A percentile compares a stretch with the other conserved stretches of the same genome.
phyloP scores from a whole-genome alignment of 2,113 vertebrate genomes.

The Miniopterus natalensis region DNA sequence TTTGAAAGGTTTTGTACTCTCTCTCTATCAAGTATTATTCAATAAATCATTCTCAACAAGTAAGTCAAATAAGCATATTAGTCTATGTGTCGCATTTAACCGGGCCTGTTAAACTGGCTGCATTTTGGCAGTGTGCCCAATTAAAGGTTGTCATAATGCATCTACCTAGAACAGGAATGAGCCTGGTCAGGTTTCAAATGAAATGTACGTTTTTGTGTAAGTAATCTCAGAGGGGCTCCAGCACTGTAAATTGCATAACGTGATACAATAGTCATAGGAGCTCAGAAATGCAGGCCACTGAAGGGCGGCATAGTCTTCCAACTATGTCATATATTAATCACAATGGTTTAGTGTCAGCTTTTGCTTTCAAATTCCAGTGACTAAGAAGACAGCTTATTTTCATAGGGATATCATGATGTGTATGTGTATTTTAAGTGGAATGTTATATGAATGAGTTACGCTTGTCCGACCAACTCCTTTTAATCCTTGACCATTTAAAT shows the following conservation, averaged over 20 bases:
- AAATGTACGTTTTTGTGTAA: slow-evolving; percentile 28
- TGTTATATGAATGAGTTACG: slow-evolving; percentile 75
- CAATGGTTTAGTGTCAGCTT: slow-evolving; percentile 70
- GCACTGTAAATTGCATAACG: background rate
- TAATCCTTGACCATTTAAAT: slow-evolving; percentile 81
- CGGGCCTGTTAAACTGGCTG: background rate
- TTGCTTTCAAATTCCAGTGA: slow-evolving; percentile 70
- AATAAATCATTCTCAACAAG: slow-evolving; percentile 53
- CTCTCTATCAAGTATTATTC: slow-evolving; percentile 7
- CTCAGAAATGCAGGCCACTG: slow-evolving; percentile 49
- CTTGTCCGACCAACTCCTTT: slow-evolving; percentile 74
- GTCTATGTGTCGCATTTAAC: slow-evolving; percentile 10
- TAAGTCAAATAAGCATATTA: slow-evolving; percentile 65
- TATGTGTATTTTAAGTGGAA: slow-evolving; percentile 75
- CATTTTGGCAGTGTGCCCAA: slow-evolving; percentile 53
- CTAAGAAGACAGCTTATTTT: slow-evolving; percentile 78
- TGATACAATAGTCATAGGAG: slow-evolving; percentile 53
- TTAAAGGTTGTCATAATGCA: slow-evolving; percentile 62
- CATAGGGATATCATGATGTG: slow-evolving; percentile 76
- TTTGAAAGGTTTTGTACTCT: background rate
- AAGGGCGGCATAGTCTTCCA: background rate
- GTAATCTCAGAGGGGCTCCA: slow-evolving; percentile 39
- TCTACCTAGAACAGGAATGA: slow-evolving; percentile 57
- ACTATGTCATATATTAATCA: slow-evolving; percentile 75
- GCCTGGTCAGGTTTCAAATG: slow-evolving; percentile 51